Base-by-base conservation (phyloP, 2,888 invertebrate genomes). In the Tachystola acroxantha region DNA sequence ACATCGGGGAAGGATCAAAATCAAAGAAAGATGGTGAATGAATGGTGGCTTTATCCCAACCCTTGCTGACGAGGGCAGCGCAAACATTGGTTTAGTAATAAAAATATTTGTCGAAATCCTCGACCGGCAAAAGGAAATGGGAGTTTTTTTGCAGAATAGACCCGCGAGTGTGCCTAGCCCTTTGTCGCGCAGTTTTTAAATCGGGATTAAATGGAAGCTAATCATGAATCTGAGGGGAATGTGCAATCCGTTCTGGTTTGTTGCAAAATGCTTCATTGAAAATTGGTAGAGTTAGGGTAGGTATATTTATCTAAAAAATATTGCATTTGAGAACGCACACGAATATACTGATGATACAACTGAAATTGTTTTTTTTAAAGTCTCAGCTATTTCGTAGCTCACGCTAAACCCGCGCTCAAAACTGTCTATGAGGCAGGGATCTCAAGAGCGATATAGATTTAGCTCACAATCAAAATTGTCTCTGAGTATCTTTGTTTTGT, bases 1-100 rank as follows among this genome's bases (percentile, higher is more conserved):
- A 54, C 52, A 65, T 64, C 60, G 67, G 64, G 57, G 50, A 61
- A 63, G 66, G 67, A 67, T 58, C 57, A 60, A 56, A 72, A 71
- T 71, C 62, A 73, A 71, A 72, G 69, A 69, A 70, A 71, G 64
- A 67, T 70, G 62, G 66, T 61, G 64, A 57, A 64, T 74, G 71
- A 75, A 73, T 70, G 66, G 58, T 62, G 66, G 66, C 63, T 70
- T 70, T 69, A 67, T 68, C 61, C 68, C 68, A 77, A 73, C 80
- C 65, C 79, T 72, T 73, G 70, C 71, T 72, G 78, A 72, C 71
- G 70, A 77, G 74, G 68, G 72, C 68, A 70, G 62, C 55, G 71
- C 74, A 82, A 84, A 86, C 82, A 82, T 85, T 82, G 74, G 77
- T 76, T 74, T 71, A 73, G 79, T 81, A 79, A 82, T 81, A 80